Evolutionary conservation across 1,140 invertebrate species (phyloP), one percentile per base, ranked within the genome.

Genomic region (Apolygus lucorum): DNA sequence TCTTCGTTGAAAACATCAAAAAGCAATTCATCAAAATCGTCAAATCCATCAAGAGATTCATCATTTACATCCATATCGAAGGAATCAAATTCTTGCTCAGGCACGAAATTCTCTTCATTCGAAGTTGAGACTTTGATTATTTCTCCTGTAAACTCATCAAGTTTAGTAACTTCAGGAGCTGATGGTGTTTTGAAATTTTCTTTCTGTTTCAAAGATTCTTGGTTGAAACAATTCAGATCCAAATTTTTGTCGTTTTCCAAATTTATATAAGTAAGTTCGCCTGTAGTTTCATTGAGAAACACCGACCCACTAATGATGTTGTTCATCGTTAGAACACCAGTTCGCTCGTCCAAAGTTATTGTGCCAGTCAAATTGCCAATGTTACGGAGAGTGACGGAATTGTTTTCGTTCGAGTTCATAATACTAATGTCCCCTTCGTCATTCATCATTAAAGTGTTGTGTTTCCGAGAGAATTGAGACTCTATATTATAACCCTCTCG

Each of bases 61-160:
- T 70, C 69, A 62, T 70, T 70, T n/a, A 63, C 21, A 29, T 70
- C 69, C 64, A 70, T 70, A 21, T 70, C 69, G 29, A 70, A 70
- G 21, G 64, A 26, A 67, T 70, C 69, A 34, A 59, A 67, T 28
- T 67, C 65, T 52, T 70, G 63, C 11, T 70, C 64, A 24, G 28
- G 26, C 17, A 22, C 14, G 24, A 49, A 26, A 25, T 65, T 59
- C 0, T 29, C 14, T 62, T 62, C 52, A 22, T 22, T 68, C 4
- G 22, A 4, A 21, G 52, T n/a, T 11, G 52, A 8, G 22, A 70
- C 69, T 27, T 63, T 70, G 24, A 52, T 24, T 67, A 70, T 67
- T 67, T 70, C 69, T 28, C 65, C 65, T 11, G 69, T 70, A 22
- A 67, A 28, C 52, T 70, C 64, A 52, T 67, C 65, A 4, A 70